phyloP scores from a whole-genome alignment of 2,113 vertebrate species.

The Pseudolaguvia tuberculata region DNA sequence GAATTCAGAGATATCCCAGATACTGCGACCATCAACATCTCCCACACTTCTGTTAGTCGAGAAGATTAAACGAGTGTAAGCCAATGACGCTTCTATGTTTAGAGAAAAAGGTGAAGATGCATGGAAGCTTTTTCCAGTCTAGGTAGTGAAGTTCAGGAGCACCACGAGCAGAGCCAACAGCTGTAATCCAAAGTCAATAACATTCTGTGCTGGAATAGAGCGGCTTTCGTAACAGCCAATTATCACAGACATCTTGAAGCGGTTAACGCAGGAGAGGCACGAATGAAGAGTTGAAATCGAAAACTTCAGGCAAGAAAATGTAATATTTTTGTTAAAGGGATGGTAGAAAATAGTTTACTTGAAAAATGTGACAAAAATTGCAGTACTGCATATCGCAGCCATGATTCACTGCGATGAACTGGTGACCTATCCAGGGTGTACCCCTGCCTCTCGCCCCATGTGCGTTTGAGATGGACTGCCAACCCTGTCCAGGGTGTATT shows the following conservation, averaged over 20 bases:
- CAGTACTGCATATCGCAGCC: too few relatives aligned
- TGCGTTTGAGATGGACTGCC: too few relatives aligned
- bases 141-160: constrained; percentile 18
- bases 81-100: constrained; percentile 1
- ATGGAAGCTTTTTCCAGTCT: constrained; percentile 14
- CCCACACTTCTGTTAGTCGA: constrained; percentile 23
- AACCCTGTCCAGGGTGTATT: too few relatives aligned
- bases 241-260: constrained; percentile 36
- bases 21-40: constrained; percentile 8
- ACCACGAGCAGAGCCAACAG: neutral
- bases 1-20: constrained; percentile 5
- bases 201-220: constrained; percentile 13
- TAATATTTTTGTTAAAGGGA: neutral
- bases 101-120: constrained; percentile 24
- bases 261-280: constrained; percentile 13
- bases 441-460: too few relatives aligned
- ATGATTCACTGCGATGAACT: too few relatives aligned
- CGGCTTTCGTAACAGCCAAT: constrained; percentile 38
- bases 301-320: neutral
- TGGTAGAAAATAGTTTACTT: neutral
- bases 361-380: neutral
- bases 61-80: constrained; percentile 11
- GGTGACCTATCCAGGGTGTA: too few relatives aligned
- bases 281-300: constrained; percentile 19
- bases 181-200: constrained; percentile 42